These are phyloP conservation scores for Leptosomus discolor DNA, from an alignment of 2,113 vertebrate species.

Conservation along the genomic window DNA sequence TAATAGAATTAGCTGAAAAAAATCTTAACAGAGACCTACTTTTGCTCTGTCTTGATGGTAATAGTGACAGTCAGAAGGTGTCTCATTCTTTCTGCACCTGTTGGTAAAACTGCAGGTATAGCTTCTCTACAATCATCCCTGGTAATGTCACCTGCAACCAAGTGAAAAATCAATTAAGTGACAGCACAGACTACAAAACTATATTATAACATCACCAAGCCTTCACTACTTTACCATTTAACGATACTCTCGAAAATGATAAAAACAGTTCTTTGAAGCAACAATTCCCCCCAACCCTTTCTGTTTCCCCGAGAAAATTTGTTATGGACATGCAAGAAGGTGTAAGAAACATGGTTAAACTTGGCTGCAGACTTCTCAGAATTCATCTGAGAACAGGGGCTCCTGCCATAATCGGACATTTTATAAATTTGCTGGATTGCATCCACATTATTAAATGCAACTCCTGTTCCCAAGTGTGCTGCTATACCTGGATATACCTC, in stretches of 20 bases:
- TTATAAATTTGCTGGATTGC: background rate
- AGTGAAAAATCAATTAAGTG: constrained; percentile 10
- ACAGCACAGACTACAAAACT: background rate
- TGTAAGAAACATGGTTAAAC: background rate
- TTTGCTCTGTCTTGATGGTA: constrained; percentile 73
- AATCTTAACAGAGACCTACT: constrained; percentile 53
- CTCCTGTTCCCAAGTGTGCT: background rate
- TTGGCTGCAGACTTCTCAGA: background rate
- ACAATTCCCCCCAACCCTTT: accelerated
- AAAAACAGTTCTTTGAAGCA: background rate
- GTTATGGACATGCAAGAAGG: background rate
- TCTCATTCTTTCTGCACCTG: constrained; percentile 75
- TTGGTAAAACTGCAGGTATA: constrained; percentile 76
- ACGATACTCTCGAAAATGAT: background rate
- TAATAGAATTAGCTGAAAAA: background rate
- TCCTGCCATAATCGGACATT: background rate
- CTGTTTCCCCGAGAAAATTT: background rate
- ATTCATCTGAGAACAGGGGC: background rate
- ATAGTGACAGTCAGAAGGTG: constrained; percentile 72
- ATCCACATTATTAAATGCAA: background rate
- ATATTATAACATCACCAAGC: background rate
- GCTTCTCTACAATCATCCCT: constrained; percentile 34
- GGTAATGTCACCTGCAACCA: constrained; percentile 15
- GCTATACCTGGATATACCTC: background rate
- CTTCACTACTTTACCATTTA: background rate